These are phyloP conservation scores for Lasaia peninsularis DNA, from an alignment of 1,140 invertebrate genomes.

Conservation along the genomic window DNA sequence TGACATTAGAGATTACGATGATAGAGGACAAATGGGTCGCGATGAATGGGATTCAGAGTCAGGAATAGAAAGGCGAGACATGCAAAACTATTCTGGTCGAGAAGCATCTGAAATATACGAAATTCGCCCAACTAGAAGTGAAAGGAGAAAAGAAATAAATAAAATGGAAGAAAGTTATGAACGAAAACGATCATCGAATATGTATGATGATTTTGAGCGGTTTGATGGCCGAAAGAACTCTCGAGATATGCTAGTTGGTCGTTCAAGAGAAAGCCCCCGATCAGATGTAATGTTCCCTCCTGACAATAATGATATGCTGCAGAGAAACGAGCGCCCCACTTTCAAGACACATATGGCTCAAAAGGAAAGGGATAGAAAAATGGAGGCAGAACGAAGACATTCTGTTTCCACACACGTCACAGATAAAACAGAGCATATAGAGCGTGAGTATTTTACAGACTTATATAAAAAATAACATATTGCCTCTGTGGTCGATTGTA, in stretches of 20 bases:
- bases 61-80: constrained; percentile 70
- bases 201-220: constrained; percentile 66
- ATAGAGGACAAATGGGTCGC: constrained; percentile 57
- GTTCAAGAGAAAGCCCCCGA: constrained; percentile 64
- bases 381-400: constrained; percentile 84
- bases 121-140: constrained; percentile 56
- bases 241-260: constrained; percentile 70
- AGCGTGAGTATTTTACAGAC: constrained; percentile 73
- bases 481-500: no score
- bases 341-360: constrained; percentile 82
- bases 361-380: constrained; percentile 80
- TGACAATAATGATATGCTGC: constrained; percentile 49
- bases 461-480: no score
- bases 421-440: constrained; percentile 85
- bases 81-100: constrained; percentile 52
- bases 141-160: constrained; percentile 55
- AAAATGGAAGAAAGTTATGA: constrained; percentile 51
- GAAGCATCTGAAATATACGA: constrained; percentile 74
- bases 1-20: constrained; percentile 60
- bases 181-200: constrained; percentile 50
- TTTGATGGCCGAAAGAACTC: constrained; percentile 70
- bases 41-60: constrained; percentile 79
- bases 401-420: constrained; percentile 86
- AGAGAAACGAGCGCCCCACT: constrained; percentile 76
- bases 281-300: constrained; percentile 60